Percentiles rank a stretch among this genome's conserved stretches.
These are phyloP conservation scores for Antheraea mylitta DNA, from an alignment of 1,140 invertebrate genomes.

Conservation along the genomic window DNA sequence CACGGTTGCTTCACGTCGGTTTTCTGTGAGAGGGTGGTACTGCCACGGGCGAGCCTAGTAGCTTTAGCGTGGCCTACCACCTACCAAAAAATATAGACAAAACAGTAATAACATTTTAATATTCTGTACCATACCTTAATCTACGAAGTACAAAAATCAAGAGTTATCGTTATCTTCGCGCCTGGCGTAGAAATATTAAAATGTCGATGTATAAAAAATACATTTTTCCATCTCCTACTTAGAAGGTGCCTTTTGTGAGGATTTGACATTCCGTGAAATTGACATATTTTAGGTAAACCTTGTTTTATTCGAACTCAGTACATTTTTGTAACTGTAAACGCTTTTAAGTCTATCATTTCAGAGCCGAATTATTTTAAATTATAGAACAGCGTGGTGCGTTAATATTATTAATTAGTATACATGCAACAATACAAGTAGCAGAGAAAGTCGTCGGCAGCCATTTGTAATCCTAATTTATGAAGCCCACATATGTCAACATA, in stretches of 20 bases:
- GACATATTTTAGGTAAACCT: background rate
- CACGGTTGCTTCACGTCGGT: no score
- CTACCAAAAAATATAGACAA: no score
- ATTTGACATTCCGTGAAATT: background rate
- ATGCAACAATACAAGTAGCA: background rate
- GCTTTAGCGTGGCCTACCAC: no score
- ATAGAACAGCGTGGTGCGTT: background rate
- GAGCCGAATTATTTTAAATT: background rate
- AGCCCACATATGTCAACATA: conserved; percentile 6
- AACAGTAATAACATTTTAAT: background rate
- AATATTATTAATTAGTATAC: background rate
- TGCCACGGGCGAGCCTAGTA: no score
- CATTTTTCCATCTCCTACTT: background rate
- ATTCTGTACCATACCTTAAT: no score
- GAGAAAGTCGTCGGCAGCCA: conserved; percentile 7
- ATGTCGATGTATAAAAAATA: background rate
- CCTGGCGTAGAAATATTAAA: background rate
- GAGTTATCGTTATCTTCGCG: conserved; percentile 17
- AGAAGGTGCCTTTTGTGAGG: background rate
- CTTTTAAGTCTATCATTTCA: background rate
- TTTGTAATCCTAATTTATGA: conserved; percentile 12
- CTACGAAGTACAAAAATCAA: background rate
- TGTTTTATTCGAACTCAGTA: background rate
- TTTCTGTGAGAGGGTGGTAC: no score
- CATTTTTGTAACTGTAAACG: background rate